Conservation (phyloP, 2,888 invertebrate species). For the Syrista parreyssii region DNA sequence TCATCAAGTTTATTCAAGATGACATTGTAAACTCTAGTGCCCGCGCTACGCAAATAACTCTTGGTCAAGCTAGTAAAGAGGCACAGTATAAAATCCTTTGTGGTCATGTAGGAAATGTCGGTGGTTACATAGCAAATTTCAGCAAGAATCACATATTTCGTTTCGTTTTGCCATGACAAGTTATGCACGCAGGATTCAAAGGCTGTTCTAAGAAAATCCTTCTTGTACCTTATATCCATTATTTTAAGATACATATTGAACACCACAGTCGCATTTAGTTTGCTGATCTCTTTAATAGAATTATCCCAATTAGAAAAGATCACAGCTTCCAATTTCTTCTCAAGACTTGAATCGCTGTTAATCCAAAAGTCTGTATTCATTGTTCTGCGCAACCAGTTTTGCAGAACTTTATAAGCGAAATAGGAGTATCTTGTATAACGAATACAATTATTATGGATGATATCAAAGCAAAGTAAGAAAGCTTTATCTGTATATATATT, state of each 20-base stretch:
- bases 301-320: slow-evolving; percentile 75
- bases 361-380: slow-evolving; percentile 62
- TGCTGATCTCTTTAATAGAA: slow-evolving; percentile 70
- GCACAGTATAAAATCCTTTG: slow-evolving; percentile 37
- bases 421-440: slow-evolving; percentile 70
- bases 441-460: slow-evolving; percentile 63
- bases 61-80: slow-evolving; percentile 65
- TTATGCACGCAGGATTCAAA: slow-evolving; percentile 51
- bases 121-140: slow-evolving; percentile 65
- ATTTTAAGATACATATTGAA: slow-evolving; percentile 64
- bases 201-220: slow-evolving; percentile 44
- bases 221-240: slow-evolving; percentile 47
- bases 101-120: slow-evolving; percentile 34
- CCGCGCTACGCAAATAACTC: slow-evolving; percentile 71
- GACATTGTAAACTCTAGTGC: slow-evolving; percentile 71
- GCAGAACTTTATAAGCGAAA: slow-evolving; percentile 68
- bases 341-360: slow-evolving; percentile 56
- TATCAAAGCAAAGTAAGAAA: slow-evolving; percentile 58
- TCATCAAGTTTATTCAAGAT: slow-evolving; percentile 66
- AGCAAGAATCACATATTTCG: slow-evolving; percentile 71
- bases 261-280: slow-evolving; percentile 67
- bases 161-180: slow-evolving; percentile 71
- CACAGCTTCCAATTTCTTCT: slow-evolving; percentile 66
- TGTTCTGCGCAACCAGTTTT: slow-evolving; percentile 65
- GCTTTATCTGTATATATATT: slow-evolving; percentile 36